Base-by-base conservation (phyloP, 2,797 vertebrate species). In the Hypotaenidia okinawae region DNA sequence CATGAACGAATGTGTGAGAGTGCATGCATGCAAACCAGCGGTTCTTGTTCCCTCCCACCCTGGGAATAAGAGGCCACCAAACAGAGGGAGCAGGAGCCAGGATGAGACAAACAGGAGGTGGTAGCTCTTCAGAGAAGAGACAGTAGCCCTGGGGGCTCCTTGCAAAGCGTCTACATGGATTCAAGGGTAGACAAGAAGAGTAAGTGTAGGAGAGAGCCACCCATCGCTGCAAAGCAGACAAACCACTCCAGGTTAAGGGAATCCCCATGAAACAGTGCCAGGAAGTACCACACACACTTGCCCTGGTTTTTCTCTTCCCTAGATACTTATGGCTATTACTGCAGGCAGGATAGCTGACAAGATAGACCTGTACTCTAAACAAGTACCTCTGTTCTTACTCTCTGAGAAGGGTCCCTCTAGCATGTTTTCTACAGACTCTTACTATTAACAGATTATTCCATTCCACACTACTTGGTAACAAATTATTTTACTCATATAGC, bases 401-500 rank as follows among this genome's bases (percentile, higher is more conserved):
- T 22, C 43, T 72, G 78, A 67, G 69, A n/a, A 55, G 33, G 62
- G 32, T 41, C 49, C 72, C 45, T 58, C 57, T 41, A 37, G 51
- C 18, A 55, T 4, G 27, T 30, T 70, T 73, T 43, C n/a, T 69
- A 13, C 37, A 47, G 49, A 45, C 35, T 11, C 41, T 1, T 33
- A 27, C 70, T 90, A 63, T 35, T 94, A 85, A 69, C 68, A 85
- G 47, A 69, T 74, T 47, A 52, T 55, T 61, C 58, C 11, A 16
- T 43, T 61, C n/a, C 52, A 63, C 10, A 11, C 27, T 70, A 37
- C 18, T 88, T 47, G 30, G 39, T 37, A 80, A 88, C 2, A 74
- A 88, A 84, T 27, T 6, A 76, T 58, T 91, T 67, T 30, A 87
- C 30, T 66, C 32, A 8, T 22, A 39, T 74, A 43, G 39, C 61